Evolutionary conservation across 1,140 invertebrate genomes (phyloP), one percentile per base, ranked within the genome.

Genomic region (Drosophila pandora): DNA sequence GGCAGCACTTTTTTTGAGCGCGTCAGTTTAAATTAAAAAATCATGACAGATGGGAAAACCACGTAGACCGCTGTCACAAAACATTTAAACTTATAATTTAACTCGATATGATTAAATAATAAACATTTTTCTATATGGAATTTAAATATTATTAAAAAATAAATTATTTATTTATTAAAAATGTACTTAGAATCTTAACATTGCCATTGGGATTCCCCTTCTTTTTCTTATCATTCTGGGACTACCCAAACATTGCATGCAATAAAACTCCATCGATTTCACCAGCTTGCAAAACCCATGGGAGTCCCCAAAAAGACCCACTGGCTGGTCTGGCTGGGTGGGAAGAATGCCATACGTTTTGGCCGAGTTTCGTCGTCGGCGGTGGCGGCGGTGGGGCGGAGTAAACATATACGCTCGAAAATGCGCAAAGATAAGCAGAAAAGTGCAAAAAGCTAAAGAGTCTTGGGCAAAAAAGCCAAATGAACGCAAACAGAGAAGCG

Each of bases 341-440:
- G n/a, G 37, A 59, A 49, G 39, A 7, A 49, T 62, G 43, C n/a
- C 37, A 13, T 34, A 13, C 52, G 32, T 56, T 58, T 74, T 41
- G 13, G 13, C 10, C n/a, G 47, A 41, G 56, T 56, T 32, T 63
- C 21, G 34, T 55, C 50, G 45, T 25, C 25, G 34, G 34, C 10
- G 10, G 30, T 6, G 30, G 2, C 5, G 7, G 30, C 17, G 17
- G 17, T 17, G 13, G 34, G 45, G 45, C 10, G 13, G 30, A 10
- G 53, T 32, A 72, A 2, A 2, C 13, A 43, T 13, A 37, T 10
- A 37, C 76, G 73, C 56, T 77, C 53, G 59, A 85, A 85, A 80
- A 85, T 85, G 63, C 13, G 76, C 76, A 49, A 52, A 71, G 82
- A 81, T 87, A 87, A 82, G 82, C 82, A 71, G 25, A 85, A 75